Percentiles rank a stretch among this genome's conserved stretches.
Evolutionary conservation across 2,888 invertebrate species (phyloP).

Genomic region (Drosophila ezoana): DNA sequence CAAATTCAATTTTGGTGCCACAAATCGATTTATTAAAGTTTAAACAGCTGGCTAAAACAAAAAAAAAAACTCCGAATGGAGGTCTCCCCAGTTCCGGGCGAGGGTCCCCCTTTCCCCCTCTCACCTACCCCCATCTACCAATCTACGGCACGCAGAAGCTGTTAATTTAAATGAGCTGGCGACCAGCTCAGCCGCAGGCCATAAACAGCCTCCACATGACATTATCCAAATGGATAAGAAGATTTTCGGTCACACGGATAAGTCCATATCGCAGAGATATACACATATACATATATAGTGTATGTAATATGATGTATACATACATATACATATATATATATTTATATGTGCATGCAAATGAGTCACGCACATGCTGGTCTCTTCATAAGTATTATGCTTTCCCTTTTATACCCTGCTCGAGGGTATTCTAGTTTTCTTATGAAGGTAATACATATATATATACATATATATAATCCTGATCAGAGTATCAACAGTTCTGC

Average conservation of each 20-base stretch:
- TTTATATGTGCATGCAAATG: conserved; percentile 42
- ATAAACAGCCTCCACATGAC: conserved; percentile 33
- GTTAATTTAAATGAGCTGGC: conserved; percentile 53
- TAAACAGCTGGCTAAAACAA: conserved; percentile 3
- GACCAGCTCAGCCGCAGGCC: conserved; percentile 23
- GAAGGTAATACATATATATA: too few relatives aligned
- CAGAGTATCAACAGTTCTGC: too few relatives aligned
- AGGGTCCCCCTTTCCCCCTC: too few relatives aligned
- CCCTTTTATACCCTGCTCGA: neutral
- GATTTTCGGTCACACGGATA: conserved; percentile 13
- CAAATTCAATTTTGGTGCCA: conserved; percentile 16
- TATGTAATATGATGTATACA: neutral
- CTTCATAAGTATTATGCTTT: conserved; percentile 14
- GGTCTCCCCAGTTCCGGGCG: conserved; percentile 1
- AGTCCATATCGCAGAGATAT: conserved; percentile 16
- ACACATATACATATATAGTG: conserved; percentile 1
- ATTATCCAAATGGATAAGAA: conserved; percentile 22
- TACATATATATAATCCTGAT: too few relatives aligned
- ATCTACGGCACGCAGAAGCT: conserved; percentile 6
- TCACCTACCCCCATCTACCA: too few relatives aligned
- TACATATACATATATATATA: neutral
- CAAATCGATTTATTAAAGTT: conserved; percentile 31
- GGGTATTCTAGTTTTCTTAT: too few relatives aligned
- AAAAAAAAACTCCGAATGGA: neutral
- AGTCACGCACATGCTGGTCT: conserved; percentile 59